These are phyloP conservation scores for Oryzias melastigma DNA, from an alignment of 2,113 vertebrate species.

Conservation along the genomic window DNA sequence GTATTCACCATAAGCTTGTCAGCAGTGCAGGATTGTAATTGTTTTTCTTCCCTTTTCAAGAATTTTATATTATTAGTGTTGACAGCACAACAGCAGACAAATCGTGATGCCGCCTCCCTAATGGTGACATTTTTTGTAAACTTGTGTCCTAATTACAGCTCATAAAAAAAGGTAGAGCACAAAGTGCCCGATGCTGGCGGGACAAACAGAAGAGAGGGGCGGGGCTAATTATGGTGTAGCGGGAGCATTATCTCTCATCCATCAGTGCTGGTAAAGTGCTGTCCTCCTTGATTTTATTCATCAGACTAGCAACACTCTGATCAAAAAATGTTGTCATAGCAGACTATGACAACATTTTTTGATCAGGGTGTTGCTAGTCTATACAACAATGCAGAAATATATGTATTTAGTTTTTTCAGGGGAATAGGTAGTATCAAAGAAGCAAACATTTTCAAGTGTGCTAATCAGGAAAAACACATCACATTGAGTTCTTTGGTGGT, in stretches of 20 bases:
- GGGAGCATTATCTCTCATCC: conserved; percentile 28
- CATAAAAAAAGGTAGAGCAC: conserved; percentile 35
- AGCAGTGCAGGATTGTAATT: not conserved
- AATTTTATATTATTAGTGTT: conserved; percentile 20
- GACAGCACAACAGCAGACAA: conserved; percentile 40
- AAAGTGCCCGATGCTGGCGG: conserved; percentile 11
- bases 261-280: conserved; percentile 7
- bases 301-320: no score
- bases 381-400: no score
- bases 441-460: no score
- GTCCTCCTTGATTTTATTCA: not conserved
- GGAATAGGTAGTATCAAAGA: no score
- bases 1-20: not conserved
- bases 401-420: no score
- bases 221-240: conserved; percentile 24
- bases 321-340: no score
- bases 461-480: no score
- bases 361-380: no score
- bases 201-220: not conserved
- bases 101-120: conserved; percentile 41
- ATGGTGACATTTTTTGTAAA: conserved; percentile 51
- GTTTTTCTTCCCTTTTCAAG: conserved; percentile 4
- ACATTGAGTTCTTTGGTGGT: no score
- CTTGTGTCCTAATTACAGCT: conserved; percentile 48
- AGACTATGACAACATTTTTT: no score